phyloP scores from a whole-genome alignment of 2,113 vertebrate genomes.

The Motacilla tschutschensis region DNA sequence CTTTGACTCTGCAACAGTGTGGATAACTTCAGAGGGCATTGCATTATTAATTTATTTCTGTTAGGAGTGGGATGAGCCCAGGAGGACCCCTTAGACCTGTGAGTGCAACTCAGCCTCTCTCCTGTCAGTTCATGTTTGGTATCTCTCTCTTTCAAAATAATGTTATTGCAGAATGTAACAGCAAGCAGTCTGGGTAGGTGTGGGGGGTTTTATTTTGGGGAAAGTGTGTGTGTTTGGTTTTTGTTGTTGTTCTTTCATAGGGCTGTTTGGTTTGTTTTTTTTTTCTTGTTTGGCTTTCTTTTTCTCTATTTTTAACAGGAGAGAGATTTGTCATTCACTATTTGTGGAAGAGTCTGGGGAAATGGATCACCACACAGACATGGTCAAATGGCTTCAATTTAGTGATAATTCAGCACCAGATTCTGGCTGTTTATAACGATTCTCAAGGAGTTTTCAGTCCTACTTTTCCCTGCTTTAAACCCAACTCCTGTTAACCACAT shows the following conservation, averaged over 20 bases:
- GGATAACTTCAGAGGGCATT: neutral
- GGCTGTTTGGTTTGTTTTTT: neutral
- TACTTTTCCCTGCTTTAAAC: neutral
- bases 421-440: neutral
- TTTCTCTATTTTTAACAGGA: neutral
- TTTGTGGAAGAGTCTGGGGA: neutral
- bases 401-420: neutral
- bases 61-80: neutral
- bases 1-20: neutral
- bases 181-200: neutral
- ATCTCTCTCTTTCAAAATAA: neutral
- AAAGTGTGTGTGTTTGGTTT: no score
- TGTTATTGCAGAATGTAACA: neutral
- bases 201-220: neutral
- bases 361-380: neutral
- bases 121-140: neutral
- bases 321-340: accelerated
- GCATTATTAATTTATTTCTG: neutral
- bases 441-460: neutral
- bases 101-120: neutral
- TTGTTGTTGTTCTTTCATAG: neutral
- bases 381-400: neutral
- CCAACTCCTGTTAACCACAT: neutral
- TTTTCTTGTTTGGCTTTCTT: neutral
- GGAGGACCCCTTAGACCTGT: neutral